A percentile compares a stretch with the other conserved stretches of the same genome.
These are phyloP conservation scores for Leptopilina myrica DNA, from an alignment of 2,888 invertebrate genomes.

Conservation along the genomic window DNA sequence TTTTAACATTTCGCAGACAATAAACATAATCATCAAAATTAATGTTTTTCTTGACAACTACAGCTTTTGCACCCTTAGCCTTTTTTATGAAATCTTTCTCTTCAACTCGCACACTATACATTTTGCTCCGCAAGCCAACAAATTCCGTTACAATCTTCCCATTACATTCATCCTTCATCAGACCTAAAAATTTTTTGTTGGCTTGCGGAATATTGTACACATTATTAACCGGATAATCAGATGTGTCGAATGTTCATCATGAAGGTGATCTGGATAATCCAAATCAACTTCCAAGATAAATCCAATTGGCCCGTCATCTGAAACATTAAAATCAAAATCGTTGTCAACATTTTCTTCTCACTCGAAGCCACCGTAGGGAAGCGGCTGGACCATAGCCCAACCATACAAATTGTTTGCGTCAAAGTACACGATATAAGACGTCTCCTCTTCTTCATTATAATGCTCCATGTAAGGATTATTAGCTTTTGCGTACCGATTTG, in stretches of 20 bases:
- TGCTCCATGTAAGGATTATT: conserved; percentile 26
- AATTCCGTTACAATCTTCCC: not conserved
- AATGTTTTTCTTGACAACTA: not conserved
- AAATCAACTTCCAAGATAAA: conserved; percentile 41
- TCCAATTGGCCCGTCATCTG: conserved; percentile 6
- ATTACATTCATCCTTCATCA: not conserved
- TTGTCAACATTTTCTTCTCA: conserved; percentile 7
- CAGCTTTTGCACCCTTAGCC: not conserved
- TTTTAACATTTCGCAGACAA: not conserved
- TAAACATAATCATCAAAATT: not conserved
- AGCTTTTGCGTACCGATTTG: conserved; percentile 57
- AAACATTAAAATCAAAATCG: not conserved
- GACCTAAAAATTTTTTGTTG: not conserved
- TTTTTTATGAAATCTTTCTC: not conserved
- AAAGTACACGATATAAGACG: conserved; percentile 10
- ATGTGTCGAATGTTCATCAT: conserved; percentile 29
- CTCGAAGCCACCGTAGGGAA: conserved; percentile 21
- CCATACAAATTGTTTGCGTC: conserved; percentile 41
- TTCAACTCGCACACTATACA: not conserved
- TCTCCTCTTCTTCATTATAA: not conserved
- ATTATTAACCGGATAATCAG: not conserved
- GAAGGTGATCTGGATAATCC: conserved; percentile 31
- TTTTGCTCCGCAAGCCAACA: conserved; percentile 11
- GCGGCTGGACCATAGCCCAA: conserved; percentile 34
- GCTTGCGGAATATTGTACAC: not conserved